Evolutionary conservation across 2,888 invertebrate genomes (phyloP).

Genomic region (Drosophila siamana): DNA sequence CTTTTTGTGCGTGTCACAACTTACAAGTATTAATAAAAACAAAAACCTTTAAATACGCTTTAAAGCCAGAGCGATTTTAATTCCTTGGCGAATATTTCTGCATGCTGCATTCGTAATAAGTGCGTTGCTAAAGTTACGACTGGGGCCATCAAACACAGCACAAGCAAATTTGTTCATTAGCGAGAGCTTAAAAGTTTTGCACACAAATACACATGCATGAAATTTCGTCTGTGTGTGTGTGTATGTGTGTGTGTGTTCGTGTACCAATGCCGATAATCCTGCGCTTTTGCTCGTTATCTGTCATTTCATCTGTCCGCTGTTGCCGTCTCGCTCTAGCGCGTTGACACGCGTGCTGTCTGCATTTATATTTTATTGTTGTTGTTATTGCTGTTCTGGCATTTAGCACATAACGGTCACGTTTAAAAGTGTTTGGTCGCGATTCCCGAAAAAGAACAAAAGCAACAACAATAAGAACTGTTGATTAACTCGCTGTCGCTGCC

Average conservation of each 20-base stretch:
- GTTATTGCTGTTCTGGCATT: slow-evolving; percentile 24
- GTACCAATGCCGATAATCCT: background rate
- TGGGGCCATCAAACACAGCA: too few relatives aligned
- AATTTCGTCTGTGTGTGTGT: too few relatives aligned
- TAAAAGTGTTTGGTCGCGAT: slow-evolving; percentile 20
- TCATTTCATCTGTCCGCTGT: background rate
- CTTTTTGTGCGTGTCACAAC: too few relatives aligned
- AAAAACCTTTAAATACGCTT: background rate
- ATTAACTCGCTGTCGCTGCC: slow-evolving; percentile 45
- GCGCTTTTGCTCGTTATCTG: background rate
- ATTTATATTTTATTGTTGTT: slow-evolving; percentile 11
- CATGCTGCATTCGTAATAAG: background rate
- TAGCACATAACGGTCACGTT: slow-evolving; percentile 58
- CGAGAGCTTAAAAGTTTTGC: background rate
- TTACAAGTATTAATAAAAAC: background rate
- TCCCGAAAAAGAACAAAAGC: background rate
- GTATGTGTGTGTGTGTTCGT: background rate
- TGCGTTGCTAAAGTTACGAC: too few relatives aligned
- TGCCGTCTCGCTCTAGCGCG: slow-evolving; percentile 2
- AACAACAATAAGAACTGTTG: slow-evolving; percentile 24
- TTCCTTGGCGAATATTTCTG: background rate
- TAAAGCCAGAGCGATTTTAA: background rate
- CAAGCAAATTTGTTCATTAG: background rate
- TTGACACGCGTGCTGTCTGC: background rate
- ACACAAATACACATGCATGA: background rate